Conservation (phyloP, 2,888 invertebrate genomes). For the Caenorhabditis macrosperma region DNA sequence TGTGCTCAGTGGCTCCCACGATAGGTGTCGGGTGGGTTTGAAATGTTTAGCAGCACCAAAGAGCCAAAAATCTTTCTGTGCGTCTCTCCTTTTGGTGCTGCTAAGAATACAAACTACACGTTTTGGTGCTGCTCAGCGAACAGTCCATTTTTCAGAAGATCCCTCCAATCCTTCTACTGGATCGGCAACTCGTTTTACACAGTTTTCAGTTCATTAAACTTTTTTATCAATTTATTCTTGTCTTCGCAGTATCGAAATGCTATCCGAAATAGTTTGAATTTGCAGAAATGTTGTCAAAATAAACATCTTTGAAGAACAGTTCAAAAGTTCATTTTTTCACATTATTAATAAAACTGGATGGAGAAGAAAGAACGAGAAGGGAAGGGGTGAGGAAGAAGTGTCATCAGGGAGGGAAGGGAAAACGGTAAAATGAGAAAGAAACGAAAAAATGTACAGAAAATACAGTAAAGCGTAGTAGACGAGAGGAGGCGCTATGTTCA, state of each 20-base stretch:
- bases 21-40: neutral
- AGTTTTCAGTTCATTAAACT: neutral
- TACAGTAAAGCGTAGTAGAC: too few relatives aligned
- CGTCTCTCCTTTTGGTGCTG: too few relatives aligned
- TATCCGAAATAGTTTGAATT: neutral
- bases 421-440: neutral
- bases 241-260: neutral
- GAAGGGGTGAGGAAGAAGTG: slow-evolving; percentile 6
- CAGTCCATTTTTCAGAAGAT: neutral
- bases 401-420: slow-evolving; percentile 11
- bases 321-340: too few relatives aligned
- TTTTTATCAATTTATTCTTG: neutral
- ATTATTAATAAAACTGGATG: too few relatives aligned
- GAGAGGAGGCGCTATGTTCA: too few relatives aligned
- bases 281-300: too few relatives aligned
- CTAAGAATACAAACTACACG: too few relatives aligned
- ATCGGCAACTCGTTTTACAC: neutral
- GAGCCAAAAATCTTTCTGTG: too few relatives aligned
- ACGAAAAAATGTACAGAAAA: neutral
- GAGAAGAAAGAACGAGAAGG: neutral
- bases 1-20: neutral
- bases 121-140: neutral
- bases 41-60: too few relatives aligned
- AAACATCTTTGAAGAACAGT: too few relatives aligned
- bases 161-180: neutral